Conservation (phyloP, 1,140 invertebrate species). For the Macrosteles quadrilineatus region DNA sequence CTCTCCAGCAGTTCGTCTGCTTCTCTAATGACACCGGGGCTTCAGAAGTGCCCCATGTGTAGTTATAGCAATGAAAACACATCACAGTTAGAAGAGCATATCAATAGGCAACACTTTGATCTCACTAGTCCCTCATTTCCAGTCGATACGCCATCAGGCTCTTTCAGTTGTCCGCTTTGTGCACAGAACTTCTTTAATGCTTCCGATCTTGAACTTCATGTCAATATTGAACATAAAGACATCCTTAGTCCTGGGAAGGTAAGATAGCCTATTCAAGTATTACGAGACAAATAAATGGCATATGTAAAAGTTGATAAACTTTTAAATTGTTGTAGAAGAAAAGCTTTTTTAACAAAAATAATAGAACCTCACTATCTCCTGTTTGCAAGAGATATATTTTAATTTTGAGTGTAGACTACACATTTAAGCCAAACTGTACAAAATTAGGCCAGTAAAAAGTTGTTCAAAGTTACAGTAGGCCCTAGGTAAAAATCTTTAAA, state of each 20-base stretch:
- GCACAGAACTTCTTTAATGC: conserved; percentile 68
- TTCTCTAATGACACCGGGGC: conserved; percentile 50
- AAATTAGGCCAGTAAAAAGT: too few species aligned
- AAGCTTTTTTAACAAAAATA: too few species aligned
- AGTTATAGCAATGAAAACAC: conserved; percentile 73
- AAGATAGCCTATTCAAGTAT: too few species aligned
- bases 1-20: conserved; percentile 50
- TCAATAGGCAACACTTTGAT: conserved; percentile 82
- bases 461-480: too few species aligned
- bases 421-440: too few species aligned
- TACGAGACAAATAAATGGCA: too few species aligned
- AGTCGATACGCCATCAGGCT: conserved; percentile 50
- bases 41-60: conserved; percentile 74
- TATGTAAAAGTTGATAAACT: too few species aligned
- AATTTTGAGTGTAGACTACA: too few species aligned
- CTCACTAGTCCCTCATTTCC: conserved; percentile 72
- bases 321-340: too few species aligned
- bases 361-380: too few species aligned
- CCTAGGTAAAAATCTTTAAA: too few species aligned
- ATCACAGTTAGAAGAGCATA: conserved; percentile 76
- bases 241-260: conserved; percentile 60
- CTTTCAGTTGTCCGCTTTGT: conserved; percentile 68
- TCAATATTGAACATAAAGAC: conserved; percentile 80
- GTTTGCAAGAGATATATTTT: too few species aligned
- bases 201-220: conserved; percentile 80